These are phyloP conservation scores for Penaeus indicus DNA, from an alignment of 1,140 invertebrate species.

Conservation along the genomic window DNA sequence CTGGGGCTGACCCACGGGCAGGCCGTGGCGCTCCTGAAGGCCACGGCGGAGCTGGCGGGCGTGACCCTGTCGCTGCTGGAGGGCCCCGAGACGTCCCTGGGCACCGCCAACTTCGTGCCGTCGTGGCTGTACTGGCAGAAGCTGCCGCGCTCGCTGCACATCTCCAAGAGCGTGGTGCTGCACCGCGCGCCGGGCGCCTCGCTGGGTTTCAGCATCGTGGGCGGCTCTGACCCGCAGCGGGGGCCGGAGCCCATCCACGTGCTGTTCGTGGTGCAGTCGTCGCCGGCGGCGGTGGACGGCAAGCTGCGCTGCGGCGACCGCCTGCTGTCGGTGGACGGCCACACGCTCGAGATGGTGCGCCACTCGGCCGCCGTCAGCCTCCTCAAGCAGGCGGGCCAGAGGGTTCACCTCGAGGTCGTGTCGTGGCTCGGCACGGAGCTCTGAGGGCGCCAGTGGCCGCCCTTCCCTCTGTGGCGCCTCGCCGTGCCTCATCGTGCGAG, in stretches of 20 bases:
- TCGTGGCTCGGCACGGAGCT: conserved; percentile 69
- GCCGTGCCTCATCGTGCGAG: not conserved
- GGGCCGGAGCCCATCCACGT: conserved; percentile 72
- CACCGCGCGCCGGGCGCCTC: conserved; percentile 68
- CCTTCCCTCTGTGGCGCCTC: not conserved
- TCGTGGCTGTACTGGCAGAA: conserved; percentile 75
- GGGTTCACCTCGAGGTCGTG: conserved; percentile 72
- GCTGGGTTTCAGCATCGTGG: conserved; percentile 74
- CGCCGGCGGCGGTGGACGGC: conserved; percentile 72
- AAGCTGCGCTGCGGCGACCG: conserved; percentile 72
- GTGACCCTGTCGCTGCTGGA: conserved; percentile 71
- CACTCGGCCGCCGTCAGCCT: conserved; percentile 72
- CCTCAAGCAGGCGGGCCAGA: conserved; percentile 71
- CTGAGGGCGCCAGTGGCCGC: conserved; percentile 41
- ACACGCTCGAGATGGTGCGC: conserved; percentile 71
- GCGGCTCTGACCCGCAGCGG: conserved; percentile 72
- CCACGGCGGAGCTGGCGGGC: conserved; percentile 69
- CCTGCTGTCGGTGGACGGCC: conserved; percentile 73
- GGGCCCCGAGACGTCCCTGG: conserved; percentile 72
- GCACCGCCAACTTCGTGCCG: conserved; percentile 72
- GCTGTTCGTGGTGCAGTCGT: conserved; percentile 73
- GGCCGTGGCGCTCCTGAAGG: conserved; percentile 72
- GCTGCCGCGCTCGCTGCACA: conserved; percentile 72
- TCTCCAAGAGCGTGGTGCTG: conserved; percentile 72
- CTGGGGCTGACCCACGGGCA: conserved; percentile 72